A percentile compares a stretch with the other conserved stretches of the same genome.
Conservation (phyloP, 2,797 vertebrate species). For the Valencia hispanica region DNA sequence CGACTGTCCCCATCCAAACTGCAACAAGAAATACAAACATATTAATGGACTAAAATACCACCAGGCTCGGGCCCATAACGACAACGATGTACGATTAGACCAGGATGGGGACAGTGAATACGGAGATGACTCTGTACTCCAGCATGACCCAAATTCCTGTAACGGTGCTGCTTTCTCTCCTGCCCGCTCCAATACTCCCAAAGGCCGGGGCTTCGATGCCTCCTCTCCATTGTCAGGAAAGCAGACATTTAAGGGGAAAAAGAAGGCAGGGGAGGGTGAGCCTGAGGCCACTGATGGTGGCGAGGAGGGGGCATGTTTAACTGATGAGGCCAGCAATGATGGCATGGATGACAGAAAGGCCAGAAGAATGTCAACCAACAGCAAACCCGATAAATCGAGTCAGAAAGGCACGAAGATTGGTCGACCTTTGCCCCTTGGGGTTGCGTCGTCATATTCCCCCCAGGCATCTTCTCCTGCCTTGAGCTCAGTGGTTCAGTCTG, state of each 20-base stretch:
- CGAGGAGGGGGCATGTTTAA: constrained; percentile 91
- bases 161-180: constrained; percentile 94
- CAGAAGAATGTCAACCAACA: constrained; percentile 61
- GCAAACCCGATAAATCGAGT: constrained; percentile 90
- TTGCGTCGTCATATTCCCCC: constrained; percentile 82
- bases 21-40: constrained; percentile 99
- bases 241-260: constrained; percentile 86
- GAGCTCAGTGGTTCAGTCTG: constrained; percentile 88
- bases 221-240: constrained; percentile 92
- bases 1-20: constrained; percentile 98
- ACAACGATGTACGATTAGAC: constrained; percentile 91
- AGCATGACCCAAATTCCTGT: constrained; percentile 89
- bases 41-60: constrained; percentile 99
- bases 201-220: constrained; percentile 91
- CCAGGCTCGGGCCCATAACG: constrained; percentile 97
- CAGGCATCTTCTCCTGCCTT: constrained; percentile 87
- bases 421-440: constrained; percentile 83
- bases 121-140: constrained; percentile 90
- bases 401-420: constrained; percentile 90
- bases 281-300: constrained; percentile 91
- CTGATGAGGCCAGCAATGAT: constrained; percentile 94
- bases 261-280: constrained; percentile 90
- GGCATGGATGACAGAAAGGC: constrained; percentile 93
- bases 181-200: constrained; percentile 93
- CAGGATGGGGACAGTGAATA: constrained; percentile 95